Evolutionary conservation across 2,113 vertebrate genomes (phyloP).

Genomic region (Melospiza melodia): DNA sequence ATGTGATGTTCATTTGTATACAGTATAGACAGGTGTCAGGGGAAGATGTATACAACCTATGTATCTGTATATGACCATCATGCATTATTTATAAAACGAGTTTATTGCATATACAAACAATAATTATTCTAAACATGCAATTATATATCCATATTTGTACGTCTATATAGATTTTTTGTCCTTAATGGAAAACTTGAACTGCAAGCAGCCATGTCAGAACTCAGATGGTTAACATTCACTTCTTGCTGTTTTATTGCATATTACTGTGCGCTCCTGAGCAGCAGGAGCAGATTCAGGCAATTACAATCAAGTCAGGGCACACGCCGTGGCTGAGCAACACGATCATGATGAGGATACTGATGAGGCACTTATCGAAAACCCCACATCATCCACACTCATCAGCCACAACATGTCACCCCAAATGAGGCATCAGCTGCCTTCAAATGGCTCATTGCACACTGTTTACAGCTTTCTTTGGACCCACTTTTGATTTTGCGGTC

Average conservation of each 20-base stretch:
- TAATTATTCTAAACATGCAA: conserved; percentile 58
- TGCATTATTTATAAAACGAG: conserved; percentile 6
- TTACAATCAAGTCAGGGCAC: conserved; percentile 99
- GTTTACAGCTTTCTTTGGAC: conserved; percentile 91
- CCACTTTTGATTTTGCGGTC: conserved; percentile 85
- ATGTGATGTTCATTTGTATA: not conserved
- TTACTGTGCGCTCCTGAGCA: conserved; percentile 91
- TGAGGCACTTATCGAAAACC: conserved; percentile 99
- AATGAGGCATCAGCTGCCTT: conserved; percentile 85
- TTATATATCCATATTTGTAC: conserved; percentile 51
- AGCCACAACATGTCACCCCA: conserved; percentile 87
- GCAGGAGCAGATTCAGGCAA: conserved; percentile 99
- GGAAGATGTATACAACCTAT: not conserved
- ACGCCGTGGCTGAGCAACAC: conserved; percentile 94
- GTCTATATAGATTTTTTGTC: conserved; percentile 44
- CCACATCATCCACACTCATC: conserved; percentile 90
- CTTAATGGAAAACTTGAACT: conserved; percentile 83
- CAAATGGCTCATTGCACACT: conserved; percentile 82
- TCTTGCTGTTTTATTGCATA: conserved; percentile 98
- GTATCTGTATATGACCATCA: not conserved
- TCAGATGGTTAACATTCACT: conserved; percentile 89
- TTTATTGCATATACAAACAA: conserved; percentile 42
- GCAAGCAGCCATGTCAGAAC: conserved; percentile 81
- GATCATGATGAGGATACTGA: conserved; percentile 99
- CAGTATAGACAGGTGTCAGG: not conserved